phyloP scores from a whole-genome alignment of 2,797 vertebrate species.

The Myripristis murdjan region DNA sequence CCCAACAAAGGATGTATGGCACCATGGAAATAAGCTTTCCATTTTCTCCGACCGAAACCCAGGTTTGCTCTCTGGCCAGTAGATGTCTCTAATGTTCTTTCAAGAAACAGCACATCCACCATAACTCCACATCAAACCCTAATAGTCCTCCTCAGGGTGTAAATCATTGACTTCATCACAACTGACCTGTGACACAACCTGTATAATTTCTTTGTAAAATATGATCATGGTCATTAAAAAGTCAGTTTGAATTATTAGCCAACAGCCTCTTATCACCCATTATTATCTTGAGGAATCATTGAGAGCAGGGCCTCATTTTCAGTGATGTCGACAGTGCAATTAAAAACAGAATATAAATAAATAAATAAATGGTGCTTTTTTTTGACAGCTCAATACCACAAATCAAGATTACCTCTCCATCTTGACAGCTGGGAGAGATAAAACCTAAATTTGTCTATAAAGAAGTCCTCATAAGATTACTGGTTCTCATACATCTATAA shows the following conservation, averaged over 20 bases:
- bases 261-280: no score
- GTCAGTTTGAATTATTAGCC: conserved; percentile 30
- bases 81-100: conserved; percentile 70
- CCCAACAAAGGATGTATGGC: not conserved
- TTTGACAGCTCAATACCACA: conserved; percentile 10
- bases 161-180: conserved; percentile 19
- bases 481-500: conserved; percentile 18
- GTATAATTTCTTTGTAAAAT: not conserved
- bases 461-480: conserved; percentile 4
- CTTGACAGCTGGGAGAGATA: conserved; percentile 26
- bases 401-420: not conserved
- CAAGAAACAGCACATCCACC: conserved; percentile 19
- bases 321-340: no score
- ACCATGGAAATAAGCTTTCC: not conserved
- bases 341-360: no score
- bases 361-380: no score
- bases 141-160: not conserved
- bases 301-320: no score
- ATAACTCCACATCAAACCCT: not conserved
- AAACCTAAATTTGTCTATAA: conserved; percentile 30
- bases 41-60: not conserved
- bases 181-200: conserved; percentile 1
- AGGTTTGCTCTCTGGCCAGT: conserved; percentile 42
- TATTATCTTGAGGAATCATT: no score
- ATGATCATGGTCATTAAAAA: not conserved